Evolutionary conservation across 2,888 invertebrate species (phyloP).

Genomic region (Leucophenga maculata): DNA sequence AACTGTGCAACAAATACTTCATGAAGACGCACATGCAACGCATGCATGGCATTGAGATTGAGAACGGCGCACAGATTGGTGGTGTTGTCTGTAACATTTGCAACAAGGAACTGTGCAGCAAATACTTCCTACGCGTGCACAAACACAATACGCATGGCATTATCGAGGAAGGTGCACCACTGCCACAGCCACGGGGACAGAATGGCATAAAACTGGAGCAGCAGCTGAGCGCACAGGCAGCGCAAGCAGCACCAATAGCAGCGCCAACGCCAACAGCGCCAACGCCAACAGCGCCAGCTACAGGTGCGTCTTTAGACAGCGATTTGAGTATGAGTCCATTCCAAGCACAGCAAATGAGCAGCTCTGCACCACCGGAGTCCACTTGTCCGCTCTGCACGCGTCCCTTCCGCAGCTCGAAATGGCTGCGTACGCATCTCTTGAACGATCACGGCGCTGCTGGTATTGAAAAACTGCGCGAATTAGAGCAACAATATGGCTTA

Average conservation of each 20-base stretch:
- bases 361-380: conserved; percentile 73
- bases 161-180: conserved; percentile 83
- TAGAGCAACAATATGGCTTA: conserved; percentile 62
- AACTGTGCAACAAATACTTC: conserved; percentile 99
- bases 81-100: conserved; percentile 98
- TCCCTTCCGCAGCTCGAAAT: conserved; percentile 89
- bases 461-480: conserved; percentile 69
- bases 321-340: conserved; percentile 55
- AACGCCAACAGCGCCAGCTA: conserved; percentile 32
- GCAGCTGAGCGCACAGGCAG: too few relatives aligned
- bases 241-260: conserved; percentile 40
- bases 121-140: conserved; percentile 97
- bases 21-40: conserved; percentile 99
- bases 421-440: conserved; percentile 88
- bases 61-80: conserved; percentile 92
- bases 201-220: conserved; percentile 64
- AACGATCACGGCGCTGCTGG: conserved; percentile 84
- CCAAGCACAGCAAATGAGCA: conserved; percentile 28
- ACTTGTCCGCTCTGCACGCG: conserved; percentile 89
- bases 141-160: conserved; percentile 99
- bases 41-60: conserved; percentile 96
- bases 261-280: conserved; percentile 61
- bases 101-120: conserved; percentile 97
- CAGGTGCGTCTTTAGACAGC: conserved; percentile 40
- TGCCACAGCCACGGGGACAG: conserved; percentile 70